Percentiles rank a stretch among this genome's conserved stretches.
These are phyloP conservation scores for Netelia virgata DNA, from an alignment of 2,888 invertebrate species.

Conservation along the genomic window DNA sequence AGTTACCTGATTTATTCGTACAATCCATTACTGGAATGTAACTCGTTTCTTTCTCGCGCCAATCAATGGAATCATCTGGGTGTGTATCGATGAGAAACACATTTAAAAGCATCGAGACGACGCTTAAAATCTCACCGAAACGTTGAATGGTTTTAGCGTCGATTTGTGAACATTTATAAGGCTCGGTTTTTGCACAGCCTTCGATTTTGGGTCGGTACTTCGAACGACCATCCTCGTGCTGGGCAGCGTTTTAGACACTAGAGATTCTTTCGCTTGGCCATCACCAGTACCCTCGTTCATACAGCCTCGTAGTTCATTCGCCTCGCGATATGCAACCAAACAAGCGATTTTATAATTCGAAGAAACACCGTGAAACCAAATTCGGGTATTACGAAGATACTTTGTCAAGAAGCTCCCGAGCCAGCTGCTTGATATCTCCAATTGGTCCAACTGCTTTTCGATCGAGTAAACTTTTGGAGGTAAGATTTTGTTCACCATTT, in stretches of 20 bases:
- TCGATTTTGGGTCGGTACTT: conserved; percentile 7
- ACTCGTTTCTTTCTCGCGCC: too few relatives aligned
- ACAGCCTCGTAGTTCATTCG: conserved; percentile 69
- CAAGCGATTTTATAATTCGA: conserved; percentile 1
- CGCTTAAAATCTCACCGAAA: conserved; percentile 53
- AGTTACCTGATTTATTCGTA: neutral
- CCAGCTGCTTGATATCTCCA: conserved; percentile 75
- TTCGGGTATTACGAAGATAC: conserved; percentile 64
- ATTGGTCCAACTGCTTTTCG: conserved; percentile 69
- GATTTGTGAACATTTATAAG: conserved; percentile 18
- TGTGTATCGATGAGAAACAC: too few relatives aligned
- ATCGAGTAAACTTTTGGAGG: conserved; percentile 22
- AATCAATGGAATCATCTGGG: too few relatives aligned
- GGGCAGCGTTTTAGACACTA: neutral
- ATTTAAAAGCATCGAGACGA: conserved; percentile 30
- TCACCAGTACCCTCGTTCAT: conserved; percentile 8
- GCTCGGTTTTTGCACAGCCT: conserved; percentile 2
- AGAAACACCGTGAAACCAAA: neutral
- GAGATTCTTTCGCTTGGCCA: neutral
- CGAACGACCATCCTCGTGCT: neutral
- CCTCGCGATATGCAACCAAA: conserved; percentile 52
- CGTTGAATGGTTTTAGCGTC: conserved; percentile 9
- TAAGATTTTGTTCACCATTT: conserved; percentile 22
- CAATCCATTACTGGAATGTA: neutral
- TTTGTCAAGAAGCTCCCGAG: conserved; percentile 74